Evolutionary conservation across 2,888 invertebrate genomes (phyloP), one percentile per base, ranked within the genome.

Genomic region (Orchesella flavescens): DNA sequence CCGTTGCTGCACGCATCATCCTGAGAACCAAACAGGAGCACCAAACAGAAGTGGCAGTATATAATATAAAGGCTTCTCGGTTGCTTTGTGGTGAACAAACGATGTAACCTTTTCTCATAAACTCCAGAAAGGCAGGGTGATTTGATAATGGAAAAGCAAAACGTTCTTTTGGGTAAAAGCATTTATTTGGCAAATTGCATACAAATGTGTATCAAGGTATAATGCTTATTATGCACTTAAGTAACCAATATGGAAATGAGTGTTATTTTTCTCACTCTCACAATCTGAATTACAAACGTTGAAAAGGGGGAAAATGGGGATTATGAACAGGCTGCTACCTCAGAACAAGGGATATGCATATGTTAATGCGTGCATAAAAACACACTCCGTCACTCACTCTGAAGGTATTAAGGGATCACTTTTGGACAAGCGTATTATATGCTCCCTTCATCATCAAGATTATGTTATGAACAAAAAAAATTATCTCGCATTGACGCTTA

Each of bases 301-400:
- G 59, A 69, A 12, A 69, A 77, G 17, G 46, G 46, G 24, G 59
- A 69, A 43, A 71, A 71, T 23, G 23, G 59, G 74, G 75, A 82
- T 82, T 82, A 81, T 74, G 53, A 66, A 66, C 69, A 75, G 69
- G 63, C 82, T 82, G 82, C 66, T 82, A 82, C 82, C 82, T 82
- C 71, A n/a, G 71, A 82, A 82, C 82, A 82, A 82, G 24, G 53
- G 19, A 10, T 24, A 55, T 44, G 61, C 57, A 66, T 59, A 23
- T 59, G 15, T 53, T n/a, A n/a, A 23, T 68, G 63, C 15, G 15
- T 74, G 57, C 59, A 57, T 68, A 65, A 15, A 21, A 7, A 75
- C 72, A 78, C 55, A 61, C 53, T 53, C 12, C 17, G 43, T 65
- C 23, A 65, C 49, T 21, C 49, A 46, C 15, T 9, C 12, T 21